Evolutionary conservation across 2,888 invertebrate species (phyloP).

Genomic region (Creontiades dilutus): DNA sequence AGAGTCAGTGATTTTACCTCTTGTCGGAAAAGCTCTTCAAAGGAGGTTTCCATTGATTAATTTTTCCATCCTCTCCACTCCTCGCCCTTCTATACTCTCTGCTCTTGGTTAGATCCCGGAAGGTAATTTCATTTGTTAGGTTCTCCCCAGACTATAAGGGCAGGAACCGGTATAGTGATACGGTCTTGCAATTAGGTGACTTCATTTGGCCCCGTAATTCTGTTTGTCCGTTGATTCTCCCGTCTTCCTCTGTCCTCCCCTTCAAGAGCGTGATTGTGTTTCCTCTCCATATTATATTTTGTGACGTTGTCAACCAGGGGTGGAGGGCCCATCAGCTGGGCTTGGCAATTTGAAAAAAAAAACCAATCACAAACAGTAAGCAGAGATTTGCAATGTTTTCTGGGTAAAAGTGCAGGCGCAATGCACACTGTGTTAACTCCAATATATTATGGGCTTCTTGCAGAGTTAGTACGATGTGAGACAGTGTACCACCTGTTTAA

Average conservation of each 20-base stretch:
- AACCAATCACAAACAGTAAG: no score
- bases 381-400: no score
- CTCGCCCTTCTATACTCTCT: not conserved
- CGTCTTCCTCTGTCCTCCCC: not conserved
- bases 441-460: no score
- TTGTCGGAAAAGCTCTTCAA: conserved; percentile 45
- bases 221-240: conserved; percentile 46
- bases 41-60: conserved; percentile 57
- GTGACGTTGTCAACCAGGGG: not conserved
- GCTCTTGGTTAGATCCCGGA: not conserved
- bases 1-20: conserved; percentile 47
- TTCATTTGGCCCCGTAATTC: conserved; percentile 62
- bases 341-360: no score
- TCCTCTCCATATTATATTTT: conserved; percentile 38
- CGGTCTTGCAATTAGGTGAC: conserved; percentile 57
- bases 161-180: conserved; percentile 28
- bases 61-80: conserved; percentile 51
- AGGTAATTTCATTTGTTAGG: conserved; percentile 57
- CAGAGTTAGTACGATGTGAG: no score
- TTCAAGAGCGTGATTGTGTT: conserved; percentile 23
- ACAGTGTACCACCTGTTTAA: no score
- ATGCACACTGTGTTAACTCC: no score
- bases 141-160: conserved; percentile 36
- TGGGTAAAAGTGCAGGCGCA: no score
- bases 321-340: not conserved